Conservation (phyloP, 1,140 invertebrate genomes). For the Harpegnathos saltator region DNA sequence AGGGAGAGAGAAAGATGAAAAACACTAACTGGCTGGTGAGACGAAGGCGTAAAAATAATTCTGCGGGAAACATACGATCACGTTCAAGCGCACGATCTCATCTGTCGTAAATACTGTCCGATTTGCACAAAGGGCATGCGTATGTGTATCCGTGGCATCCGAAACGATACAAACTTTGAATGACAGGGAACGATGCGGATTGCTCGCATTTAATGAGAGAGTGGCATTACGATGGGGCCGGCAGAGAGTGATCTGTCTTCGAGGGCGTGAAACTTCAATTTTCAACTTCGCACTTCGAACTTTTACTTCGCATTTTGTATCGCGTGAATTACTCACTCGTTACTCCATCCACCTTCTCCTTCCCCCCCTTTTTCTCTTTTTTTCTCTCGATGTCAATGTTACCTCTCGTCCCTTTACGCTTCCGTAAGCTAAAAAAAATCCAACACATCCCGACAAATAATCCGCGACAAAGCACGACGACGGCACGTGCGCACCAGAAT, state of each 20-base stretch:
- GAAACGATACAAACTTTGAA: slow-evolving; percentile 38
- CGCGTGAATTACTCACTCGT: slow-evolving; percentile 26
- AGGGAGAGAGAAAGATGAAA: too few relatives aligned
- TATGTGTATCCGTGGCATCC: neutral
- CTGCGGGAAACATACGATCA: too few relatives aligned
- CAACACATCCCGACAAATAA: slow-evolving; percentile 25
- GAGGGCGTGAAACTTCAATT: slow-evolving; percentile 36
- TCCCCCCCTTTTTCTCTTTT: too few relatives aligned
- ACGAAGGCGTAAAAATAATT: too few relatives aligned
- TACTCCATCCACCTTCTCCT: too few relatives aligned
- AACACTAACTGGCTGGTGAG: too few relatives aligned
- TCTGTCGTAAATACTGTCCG: too few relatives aligned
- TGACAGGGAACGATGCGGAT: neutral
- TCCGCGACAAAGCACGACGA: slow-evolving; percentile 17
- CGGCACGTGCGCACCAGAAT: neutral
- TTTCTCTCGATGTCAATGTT: slow-evolving; percentile 28
- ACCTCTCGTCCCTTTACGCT: neutral
- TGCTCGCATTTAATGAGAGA: slow-evolving; percentile 35
- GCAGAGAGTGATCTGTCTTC: slow-evolving; percentile 45
- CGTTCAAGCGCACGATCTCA: too few relatives aligned
- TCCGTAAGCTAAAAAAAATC: slow-evolving; percentile 40
- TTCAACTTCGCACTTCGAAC: slow-evolving; percentile 48
- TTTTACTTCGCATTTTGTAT: slow-evolving; percentile 47
- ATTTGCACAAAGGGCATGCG: too few relatives aligned
- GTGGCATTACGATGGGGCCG: slow-evolving; percentile 24